phyloP scores from a whole-genome alignment of 2,113 vertebrate species.

The Zosterops pallidus region DNA sequence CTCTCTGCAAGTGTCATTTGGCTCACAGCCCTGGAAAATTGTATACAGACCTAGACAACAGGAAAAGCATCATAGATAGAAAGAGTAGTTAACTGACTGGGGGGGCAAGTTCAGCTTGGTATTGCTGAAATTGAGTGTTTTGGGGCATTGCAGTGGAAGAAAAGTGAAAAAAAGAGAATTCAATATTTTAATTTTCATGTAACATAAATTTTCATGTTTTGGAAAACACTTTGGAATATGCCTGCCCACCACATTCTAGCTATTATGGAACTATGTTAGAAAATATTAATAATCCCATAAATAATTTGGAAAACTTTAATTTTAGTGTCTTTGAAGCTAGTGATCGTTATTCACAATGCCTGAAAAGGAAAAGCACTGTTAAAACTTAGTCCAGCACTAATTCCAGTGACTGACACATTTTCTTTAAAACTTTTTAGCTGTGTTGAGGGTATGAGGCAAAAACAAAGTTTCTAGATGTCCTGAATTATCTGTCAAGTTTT shows the following conservation, averaged over 20 bases:
- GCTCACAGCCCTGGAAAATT: background rate
- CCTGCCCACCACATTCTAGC: background rate
- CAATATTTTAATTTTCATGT: background rate
- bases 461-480: background rate
- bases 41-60: background rate
- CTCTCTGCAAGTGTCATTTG: constrained; percentile 14
- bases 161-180: background rate
- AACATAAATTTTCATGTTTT: background rate
- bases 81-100: background rate
- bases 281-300: background rate
- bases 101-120: background rate
- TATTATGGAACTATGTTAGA: background rate
- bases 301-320: background rate
- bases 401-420: background rate
- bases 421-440: background rate
- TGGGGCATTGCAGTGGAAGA: background rate
- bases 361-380: background rate
- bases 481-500: background rate
- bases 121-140: background rate
- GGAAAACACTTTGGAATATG: background rate
- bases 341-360: background rate
- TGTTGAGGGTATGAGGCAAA: background rate
- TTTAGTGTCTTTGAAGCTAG: background rate
- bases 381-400: background rate
- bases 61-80: background rate